These are phyloP conservation scores for Nylanderia fulva DNA, from an alignment of 1,140 invertebrate genomes.

Conservation along the genomic window DNA sequence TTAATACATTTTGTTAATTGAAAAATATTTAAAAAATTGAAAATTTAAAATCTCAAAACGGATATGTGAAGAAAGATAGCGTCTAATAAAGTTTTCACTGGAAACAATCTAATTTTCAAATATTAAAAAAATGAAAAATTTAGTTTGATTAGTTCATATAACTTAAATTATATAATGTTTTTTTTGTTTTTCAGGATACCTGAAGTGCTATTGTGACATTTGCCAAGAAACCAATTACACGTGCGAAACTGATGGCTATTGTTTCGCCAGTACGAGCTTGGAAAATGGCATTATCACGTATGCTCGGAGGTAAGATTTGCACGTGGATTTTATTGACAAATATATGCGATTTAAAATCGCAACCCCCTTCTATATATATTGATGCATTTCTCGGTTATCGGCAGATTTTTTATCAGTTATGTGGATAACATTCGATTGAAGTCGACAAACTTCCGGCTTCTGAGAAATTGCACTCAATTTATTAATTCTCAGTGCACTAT, in stretches of 20 bases:
- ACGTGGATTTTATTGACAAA: slow-evolving; percentile 53
- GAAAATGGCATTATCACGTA: slow-evolving; percentile 88
- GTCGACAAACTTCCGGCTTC: neutral
- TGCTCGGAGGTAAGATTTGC: slow-evolving; percentile 90
- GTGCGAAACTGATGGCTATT: slow-evolving; percentile 95
- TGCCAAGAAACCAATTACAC: slow-evolving; percentile 92
- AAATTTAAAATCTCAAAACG: neutral
- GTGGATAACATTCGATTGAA: neutral
- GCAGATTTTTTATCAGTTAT: neutral
- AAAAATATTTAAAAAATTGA: neutral
- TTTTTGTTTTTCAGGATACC: slow-evolving; percentile 85
- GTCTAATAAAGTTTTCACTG: neutral
- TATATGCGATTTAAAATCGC: slow-evolving; percentile 34
- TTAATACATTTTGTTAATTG: neutral
- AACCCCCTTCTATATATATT: neutral
- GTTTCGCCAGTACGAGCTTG: slow-evolving; percentile 92
- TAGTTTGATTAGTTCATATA: neutral
- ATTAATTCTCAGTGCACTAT: neutral
- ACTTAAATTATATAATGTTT: slow-evolving; percentile 6
- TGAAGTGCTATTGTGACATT: slow-evolving; percentile 92
- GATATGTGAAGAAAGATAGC: neutral
- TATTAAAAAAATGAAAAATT: neutral
- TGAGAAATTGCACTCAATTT: slow-evolving; percentile 3
- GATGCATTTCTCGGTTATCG: neutral
- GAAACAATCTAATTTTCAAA: neutral